These are phyloP conservation scores for Atrina japonica DNA, from an alignment of 2,888 invertebrate species.

Conservation along the genomic window DNA sequence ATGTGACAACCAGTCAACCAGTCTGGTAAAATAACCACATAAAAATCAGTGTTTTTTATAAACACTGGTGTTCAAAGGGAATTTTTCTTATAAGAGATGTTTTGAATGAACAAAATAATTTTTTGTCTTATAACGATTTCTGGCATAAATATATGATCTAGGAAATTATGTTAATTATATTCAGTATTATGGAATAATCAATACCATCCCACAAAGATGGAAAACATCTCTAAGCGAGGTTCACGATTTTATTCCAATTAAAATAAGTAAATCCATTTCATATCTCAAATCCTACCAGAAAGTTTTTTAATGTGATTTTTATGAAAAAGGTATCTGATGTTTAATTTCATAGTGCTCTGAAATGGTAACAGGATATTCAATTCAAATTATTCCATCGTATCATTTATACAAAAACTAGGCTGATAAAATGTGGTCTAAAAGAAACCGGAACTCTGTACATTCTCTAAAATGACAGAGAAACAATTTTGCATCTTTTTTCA, in stretches of 20 bases:
- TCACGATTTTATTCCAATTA: no score
- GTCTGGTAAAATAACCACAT: conserved; percentile 3
- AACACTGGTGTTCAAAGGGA: background rate
- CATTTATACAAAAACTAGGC: conserved; percentile 3
- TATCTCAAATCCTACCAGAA: no score
- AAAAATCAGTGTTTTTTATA: background rate
- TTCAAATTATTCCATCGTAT: conserved; percentile 6
- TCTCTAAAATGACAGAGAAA: conserved; percentile 8
- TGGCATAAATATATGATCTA: background rate
- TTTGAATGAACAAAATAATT: background rate
- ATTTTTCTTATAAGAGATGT: conserved; percentile 10
- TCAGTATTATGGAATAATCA: no score
- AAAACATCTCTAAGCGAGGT: no score
- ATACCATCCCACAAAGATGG: no score
- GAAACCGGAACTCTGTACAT: background rate
- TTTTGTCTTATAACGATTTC: background rate
- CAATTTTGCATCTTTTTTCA: conserved; percentile 6
- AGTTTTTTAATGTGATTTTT: background rate
- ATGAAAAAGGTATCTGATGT: conserved; percentile 3
- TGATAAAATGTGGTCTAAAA: conserved; percentile 3
- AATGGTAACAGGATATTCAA: background rate
- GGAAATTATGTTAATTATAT: background rate
- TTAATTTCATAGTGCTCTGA: background rate
- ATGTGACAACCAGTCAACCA: background rate
- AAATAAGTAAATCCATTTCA: no score